Conservation (phyloP, 2,888 invertebrate species). For the Sicus ferrugineus region DNA sequence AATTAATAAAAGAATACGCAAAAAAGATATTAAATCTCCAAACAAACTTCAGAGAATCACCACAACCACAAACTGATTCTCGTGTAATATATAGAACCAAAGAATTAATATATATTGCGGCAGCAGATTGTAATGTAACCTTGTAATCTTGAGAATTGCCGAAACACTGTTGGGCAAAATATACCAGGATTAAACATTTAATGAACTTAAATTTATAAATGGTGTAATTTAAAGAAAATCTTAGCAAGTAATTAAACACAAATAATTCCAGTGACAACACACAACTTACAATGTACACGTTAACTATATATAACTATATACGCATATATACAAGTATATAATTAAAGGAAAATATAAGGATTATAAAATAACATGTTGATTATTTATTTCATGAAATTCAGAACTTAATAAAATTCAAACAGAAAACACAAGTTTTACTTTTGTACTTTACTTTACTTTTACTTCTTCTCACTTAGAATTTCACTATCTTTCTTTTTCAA, state of each 20-base stretch:
- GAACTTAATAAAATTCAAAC: slow-evolving; percentile 30
- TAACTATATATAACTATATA: slow-evolving; percentile 47
- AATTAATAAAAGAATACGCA: slow-evolving; percentile 46
- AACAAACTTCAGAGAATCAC: slow-evolving; percentile 10
- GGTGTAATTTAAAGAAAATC: slow-evolving; percentile 26
- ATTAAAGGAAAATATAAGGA: slow-evolving; percentile 25
- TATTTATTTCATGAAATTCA: slow-evolving; percentile 39
- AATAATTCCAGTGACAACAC: slow-evolving; percentile 36
- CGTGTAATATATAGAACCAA: not conserved
- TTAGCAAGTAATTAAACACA: slow-evolving; percentile 6
- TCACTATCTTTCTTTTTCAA: not conserved
- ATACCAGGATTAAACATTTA: slow-evolving; percentile 37
- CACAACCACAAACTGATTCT: not conserved
- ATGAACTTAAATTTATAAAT: slow-evolving; percentile 38
- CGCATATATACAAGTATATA: slow-evolving; percentile 40
- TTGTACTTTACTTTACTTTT: slow-evolving; percentile 1
- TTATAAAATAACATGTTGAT: slow-evolving; percentile 32
- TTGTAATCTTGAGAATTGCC: slow-evolving; percentile 23
- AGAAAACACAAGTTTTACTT: slow-evolving; percentile 14
- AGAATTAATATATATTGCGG: not conserved
- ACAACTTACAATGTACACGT: slow-evolving; percentile 48
- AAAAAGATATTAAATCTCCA: slow-evolving; percentile 37
- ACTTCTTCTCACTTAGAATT: not conserved
- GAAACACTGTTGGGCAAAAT: slow-evolving; percentile 46
- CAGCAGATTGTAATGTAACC: no score